Evolutionary conservation across 2,113 vertebrate species (phyloP).

Genomic region (Genyomyrus donnyi): DNA sequence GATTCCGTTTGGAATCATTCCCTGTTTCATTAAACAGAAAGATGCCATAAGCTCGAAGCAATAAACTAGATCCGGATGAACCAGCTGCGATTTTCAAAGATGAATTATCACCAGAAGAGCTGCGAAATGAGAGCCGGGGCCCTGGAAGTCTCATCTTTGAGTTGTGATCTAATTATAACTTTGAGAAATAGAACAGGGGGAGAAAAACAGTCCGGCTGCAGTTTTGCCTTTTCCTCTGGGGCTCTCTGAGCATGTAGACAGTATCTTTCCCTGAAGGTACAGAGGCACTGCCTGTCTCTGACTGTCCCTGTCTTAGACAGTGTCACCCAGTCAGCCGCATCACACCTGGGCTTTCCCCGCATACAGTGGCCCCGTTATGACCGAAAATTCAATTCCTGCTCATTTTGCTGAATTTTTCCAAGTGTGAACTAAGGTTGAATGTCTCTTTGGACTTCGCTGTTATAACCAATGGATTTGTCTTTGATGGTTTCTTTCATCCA

Average conservation of each 20-base stretch:
- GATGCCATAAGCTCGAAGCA: neutral
- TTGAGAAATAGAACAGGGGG: neutral
- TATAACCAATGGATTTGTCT: neutral
- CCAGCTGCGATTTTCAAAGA: neutral
- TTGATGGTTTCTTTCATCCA: neutral
- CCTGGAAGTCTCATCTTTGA: neutral
- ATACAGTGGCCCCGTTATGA: neutral
- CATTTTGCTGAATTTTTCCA: neutral
- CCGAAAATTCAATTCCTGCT: neutral
- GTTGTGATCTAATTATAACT: slow-evolving; percentile 2
- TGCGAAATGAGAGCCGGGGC: neutral
- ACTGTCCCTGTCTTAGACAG: neutral
- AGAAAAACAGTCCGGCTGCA: neutral
- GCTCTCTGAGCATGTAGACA: neutral
- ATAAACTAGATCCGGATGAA: neutral
- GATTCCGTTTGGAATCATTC: neutral
- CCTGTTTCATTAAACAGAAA: neutral
- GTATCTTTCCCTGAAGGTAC: neutral
- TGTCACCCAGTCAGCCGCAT: neutral
- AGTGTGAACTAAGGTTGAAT: neutral
- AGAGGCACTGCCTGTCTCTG: neutral
- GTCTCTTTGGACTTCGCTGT: neutral
- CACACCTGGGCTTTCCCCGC: neutral
- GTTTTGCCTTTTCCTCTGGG: neutral
- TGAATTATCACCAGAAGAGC: neutral